phyloP scores from a whole-genome alignment of 2,888 invertebrate species.

The Pristionchus exspectatus region DNA sequence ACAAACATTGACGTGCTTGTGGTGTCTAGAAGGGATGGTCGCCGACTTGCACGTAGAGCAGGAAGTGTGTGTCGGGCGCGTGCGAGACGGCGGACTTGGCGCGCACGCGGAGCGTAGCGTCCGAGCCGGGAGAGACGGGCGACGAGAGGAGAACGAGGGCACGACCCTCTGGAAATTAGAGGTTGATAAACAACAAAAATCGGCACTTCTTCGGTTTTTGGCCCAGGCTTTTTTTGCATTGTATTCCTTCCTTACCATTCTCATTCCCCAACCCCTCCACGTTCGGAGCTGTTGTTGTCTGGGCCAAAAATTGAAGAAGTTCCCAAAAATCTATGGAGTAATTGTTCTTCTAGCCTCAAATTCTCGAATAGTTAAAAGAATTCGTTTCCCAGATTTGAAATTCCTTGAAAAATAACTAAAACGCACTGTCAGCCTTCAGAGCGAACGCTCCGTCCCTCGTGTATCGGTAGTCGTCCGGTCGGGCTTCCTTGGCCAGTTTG shows the following conservation, averaged over 20 bases:
- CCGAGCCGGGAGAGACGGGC: slow-evolving; percentile 56
- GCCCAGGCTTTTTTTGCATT: too few species aligned
- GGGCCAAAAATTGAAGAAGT: too few species aligned
- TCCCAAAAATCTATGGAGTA: too few species aligned
- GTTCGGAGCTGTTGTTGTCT: too few species aligned
- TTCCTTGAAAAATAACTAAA: neutral
- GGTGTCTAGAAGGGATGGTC: slow-evolving; percentile 63
- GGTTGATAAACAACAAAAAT: too few species aligned
- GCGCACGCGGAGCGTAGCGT: slow-evolving; percentile 62
- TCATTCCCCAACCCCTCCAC: too few species aligned
- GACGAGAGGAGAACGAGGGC: neutral
- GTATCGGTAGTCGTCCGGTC: slow-evolving; percentile 33
- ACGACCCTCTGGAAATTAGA: slow-evolving; percentile 18
- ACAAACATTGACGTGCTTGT: neutral
- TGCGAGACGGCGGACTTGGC: slow-evolving; percentile 61
- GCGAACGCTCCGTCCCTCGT: slow-evolving; percentile 43
- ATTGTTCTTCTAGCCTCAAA: too few species aligned
- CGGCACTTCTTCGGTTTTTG: too few species aligned
- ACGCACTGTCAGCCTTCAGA: slow-evolving; percentile 7
- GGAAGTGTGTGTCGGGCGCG: slow-evolving; percentile 68
- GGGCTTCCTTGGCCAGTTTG: neutral
- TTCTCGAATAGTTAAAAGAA: too few species aligned
- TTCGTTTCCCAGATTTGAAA: neutral
- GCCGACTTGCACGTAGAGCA: slow-evolving; percentile 68
- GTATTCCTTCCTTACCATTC: too few species aligned